Evolutionary conservation across 2,888 invertebrate genomes (phyloP), one percentile per base, ranked within the genome.

Genomic region (Phorcus lineatus): DNA sequence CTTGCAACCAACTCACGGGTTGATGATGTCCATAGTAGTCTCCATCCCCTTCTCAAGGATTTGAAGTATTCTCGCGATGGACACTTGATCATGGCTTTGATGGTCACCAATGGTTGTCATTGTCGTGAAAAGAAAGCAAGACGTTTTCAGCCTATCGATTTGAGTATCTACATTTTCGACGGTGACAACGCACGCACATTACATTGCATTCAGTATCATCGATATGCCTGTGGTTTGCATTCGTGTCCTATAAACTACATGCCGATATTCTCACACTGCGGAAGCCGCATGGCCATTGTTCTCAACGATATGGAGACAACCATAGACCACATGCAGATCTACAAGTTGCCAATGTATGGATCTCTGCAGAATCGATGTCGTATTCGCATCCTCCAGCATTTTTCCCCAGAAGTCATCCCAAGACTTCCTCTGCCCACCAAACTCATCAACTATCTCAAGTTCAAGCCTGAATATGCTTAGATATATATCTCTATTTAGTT

Each of bases 171-270:
- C 79, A 90, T 92, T 17, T 91, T 92, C 82, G 89, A 88, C 82
- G 90, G 90, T 1, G 92, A 92, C 81, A 90, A 90, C 7, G 87
- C 90, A 9, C 88, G 90, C 74, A 92, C 91, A 0, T 84, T 93
- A 19, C 91, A 92, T 84, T 92, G 92, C 82, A 90, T 93, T 16
- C 91, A 92, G 86, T 93, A 92, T 85, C 90, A 90, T 77, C 87
- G 92, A 11, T 92, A 90, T 83, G 90, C 91, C 6, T 93, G 93
- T 78, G 90, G 90, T 1, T 85, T 87, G 36, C 93, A 93, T 84
- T 88, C 90, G 22, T 93, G 93, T 79, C 91, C 92, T 2, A 85
- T 91, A 80, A 93, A 92, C 85, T 92, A 91, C 86, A 88, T 91
- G 85, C 93, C 93, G 0, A 84, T 92, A 19, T 91, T 92, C 83